Percentiles rank a stretch among this genome's conserved stretches.
phyloP scores from a whole-genome alignment of 1,140 invertebrate species.

The Camponotus floridanus region DNA sequence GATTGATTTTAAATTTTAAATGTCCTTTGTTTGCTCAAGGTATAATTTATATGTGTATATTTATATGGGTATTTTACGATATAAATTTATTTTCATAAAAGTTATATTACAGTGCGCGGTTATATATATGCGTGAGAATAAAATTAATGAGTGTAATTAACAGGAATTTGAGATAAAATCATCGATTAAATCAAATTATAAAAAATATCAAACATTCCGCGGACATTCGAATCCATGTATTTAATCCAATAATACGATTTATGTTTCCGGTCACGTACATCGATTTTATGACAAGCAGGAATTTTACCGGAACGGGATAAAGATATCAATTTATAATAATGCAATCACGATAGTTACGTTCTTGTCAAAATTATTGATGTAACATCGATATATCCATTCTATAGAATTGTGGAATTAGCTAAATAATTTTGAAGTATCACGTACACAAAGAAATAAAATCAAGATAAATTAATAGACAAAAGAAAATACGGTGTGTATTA shows the following conservation, averaged over 20 bases:
- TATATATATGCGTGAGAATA: neutral
- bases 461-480: neutral
- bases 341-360: slow-evolving; percentile 10
- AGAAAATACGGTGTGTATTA: neutral
- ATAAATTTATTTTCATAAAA: neutral
- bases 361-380: neutral
- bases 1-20: neutral
- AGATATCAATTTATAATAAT: slow-evolving; percentile 32
- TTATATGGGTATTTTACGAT: neutral
- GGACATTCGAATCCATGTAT: neutral
- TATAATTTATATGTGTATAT: neutral
- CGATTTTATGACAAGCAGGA: slow-evolving; percentile 29
- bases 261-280: neutral
- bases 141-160: neutral
- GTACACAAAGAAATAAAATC: neutral
- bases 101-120: neutral
- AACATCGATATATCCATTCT: slow-evolving; percentile 11
- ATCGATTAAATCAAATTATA: neutral
- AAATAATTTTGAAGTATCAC: slow-evolving; percentile 23
- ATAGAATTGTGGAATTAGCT: slow-evolving; percentile 8
- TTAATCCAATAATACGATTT: slow-evolving; percentile 31
- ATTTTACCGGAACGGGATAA: neutral
- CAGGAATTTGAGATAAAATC: neutral
- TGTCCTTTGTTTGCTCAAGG: neutral
- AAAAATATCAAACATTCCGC: neutral